A percentile compares a stretch with the other conserved stretches of the same genome.
Evolutionary conservation across 1,140 invertebrate genomes (phyloP).

Genomic region (Procambarus clarkii): DNA sequence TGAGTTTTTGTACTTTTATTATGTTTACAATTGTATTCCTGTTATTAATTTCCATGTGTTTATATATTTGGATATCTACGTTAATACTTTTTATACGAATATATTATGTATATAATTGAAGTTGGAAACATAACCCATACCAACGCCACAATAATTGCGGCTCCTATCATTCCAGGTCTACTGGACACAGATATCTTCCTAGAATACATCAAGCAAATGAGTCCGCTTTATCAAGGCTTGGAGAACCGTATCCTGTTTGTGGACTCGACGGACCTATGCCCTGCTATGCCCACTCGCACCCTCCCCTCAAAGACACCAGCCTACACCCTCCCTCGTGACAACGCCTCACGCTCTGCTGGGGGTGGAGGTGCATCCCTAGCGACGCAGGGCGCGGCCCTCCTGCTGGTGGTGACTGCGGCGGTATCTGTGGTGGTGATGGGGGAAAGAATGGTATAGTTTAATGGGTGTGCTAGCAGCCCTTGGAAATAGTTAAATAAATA

Average conservation of each 20-base stretch:
- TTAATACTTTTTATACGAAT: too few relatives aligned
- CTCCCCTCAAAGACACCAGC: neutral
- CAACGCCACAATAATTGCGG: too few relatives aligned
- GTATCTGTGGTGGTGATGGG: constrained; percentile 15
- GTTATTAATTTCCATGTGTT: too few relatives aligned
- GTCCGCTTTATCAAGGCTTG: constrained; percentile 66
- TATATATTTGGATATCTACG: too few relatives aligned
- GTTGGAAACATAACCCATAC: too few relatives aligned
- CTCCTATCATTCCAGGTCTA: constrained; percentile 32
- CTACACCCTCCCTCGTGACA: neutral
- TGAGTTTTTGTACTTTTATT: too few relatives aligned
- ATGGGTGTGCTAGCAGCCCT: too few relatives aligned
- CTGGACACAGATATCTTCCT: constrained; percentile 66
- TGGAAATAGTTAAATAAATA: too few relatives aligned
- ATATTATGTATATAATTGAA: too few relatives aligned
- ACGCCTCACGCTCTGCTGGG: neutral
- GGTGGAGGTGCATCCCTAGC: neutral
- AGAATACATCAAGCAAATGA: constrained; percentile 54
- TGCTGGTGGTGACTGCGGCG: constrained; percentile 17
- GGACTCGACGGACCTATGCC: constrained; percentile 56
- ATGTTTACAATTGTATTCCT: too few relatives aligned
- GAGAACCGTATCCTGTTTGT: constrained; percentile 71
- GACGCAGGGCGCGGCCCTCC: neutral
- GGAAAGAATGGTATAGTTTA: too few relatives aligned
- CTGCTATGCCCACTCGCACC: constrained; percentile 45